phyloP scores from a whole-genome alignment of 2,113 vertebrate genomes.

The Pluvianellus socialis region DNA sequence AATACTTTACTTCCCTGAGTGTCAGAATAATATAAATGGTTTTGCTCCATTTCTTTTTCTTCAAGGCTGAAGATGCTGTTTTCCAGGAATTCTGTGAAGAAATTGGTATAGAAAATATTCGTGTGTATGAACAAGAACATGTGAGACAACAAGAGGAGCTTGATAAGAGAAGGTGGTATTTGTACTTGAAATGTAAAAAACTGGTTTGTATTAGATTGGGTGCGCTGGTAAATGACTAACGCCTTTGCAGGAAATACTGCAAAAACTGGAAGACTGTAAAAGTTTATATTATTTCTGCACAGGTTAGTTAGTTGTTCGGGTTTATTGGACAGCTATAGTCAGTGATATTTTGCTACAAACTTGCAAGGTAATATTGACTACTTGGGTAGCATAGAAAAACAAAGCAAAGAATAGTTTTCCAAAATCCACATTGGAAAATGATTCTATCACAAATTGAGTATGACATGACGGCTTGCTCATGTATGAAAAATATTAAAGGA shows the following conservation, averaged over 20 bases:
- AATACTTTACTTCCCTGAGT: not conserved
- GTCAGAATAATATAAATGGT: not conserved
- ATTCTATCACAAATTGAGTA: too few relatives aligned
- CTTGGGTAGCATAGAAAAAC: not conserved
- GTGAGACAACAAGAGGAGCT: conserved; percentile 85
- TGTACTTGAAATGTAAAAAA: not conserved
- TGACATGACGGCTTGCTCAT: rapidly evolving
- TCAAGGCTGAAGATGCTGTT: conserved; percentile 87
- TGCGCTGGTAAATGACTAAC: not conserved
- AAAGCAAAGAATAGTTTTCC: not conserved
- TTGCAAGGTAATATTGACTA: not conserved
- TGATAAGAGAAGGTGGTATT: conserved; percentile 84
- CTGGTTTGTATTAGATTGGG: not conserved
- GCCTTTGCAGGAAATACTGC: not conserved
- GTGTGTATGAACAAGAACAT: conserved; percentile 87
- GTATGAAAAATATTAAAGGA: not conserved
- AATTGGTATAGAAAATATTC: conserved; percentile 88
- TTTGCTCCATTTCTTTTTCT: not conserved
- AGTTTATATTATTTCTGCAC: not conserved
- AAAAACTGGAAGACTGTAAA: not conserved
- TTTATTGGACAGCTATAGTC: not conserved
- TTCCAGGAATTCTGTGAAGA: conserved; percentile 91
- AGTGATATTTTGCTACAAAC: not conserved
- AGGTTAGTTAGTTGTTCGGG: not conserved
- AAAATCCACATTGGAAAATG: not conserved